phyloP scores from a whole-genome alignment of 2,797 vertebrate species.

The Myotis vivesi region DNA sequence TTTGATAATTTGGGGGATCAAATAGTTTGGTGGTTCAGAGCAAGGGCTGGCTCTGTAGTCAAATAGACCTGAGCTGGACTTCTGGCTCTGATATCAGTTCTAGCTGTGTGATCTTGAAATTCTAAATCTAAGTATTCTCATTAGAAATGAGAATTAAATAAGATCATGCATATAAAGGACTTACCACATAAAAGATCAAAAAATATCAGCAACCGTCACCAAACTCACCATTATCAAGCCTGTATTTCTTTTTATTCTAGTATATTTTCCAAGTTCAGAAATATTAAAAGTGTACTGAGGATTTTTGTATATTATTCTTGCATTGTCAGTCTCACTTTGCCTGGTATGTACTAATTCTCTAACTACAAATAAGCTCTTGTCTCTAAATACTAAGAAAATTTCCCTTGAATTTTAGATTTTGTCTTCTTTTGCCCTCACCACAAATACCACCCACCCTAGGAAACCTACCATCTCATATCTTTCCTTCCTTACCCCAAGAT shows the following conservation, averaged over 20 bases:
- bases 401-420: background rate
- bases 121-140: constrained; percentile 21
- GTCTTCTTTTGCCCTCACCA: constrained; percentile 9
- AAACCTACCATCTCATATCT: background rate
- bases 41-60: constrained; percentile 3
- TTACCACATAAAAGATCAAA: background rate
- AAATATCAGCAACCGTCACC: background rate
- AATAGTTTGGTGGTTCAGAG: constrained; percentile 35
- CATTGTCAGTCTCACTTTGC: background rate
- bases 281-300: constrained; percentile 1
- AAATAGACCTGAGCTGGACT: background rate
- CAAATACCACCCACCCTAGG: background rate
- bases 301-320: constrained; percentile 35
- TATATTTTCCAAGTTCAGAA: constrained; percentile 44
- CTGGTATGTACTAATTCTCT: background rate
- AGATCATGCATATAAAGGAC: background rate
- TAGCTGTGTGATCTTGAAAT: background rate
- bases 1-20: constrained; percentile 55
- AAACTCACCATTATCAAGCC: constrained; percentile 22
- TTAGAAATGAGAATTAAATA: constrained; percentile 47
- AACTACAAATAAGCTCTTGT: background rate
- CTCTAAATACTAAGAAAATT: constrained; percentile 31
- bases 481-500: constrained; percentile 14
- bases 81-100: background rate
- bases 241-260: background rate